Base-by-base conservation (phyloP, 2,113 vertebrate genomes). In the Pteruthius melanotis region DNA sequence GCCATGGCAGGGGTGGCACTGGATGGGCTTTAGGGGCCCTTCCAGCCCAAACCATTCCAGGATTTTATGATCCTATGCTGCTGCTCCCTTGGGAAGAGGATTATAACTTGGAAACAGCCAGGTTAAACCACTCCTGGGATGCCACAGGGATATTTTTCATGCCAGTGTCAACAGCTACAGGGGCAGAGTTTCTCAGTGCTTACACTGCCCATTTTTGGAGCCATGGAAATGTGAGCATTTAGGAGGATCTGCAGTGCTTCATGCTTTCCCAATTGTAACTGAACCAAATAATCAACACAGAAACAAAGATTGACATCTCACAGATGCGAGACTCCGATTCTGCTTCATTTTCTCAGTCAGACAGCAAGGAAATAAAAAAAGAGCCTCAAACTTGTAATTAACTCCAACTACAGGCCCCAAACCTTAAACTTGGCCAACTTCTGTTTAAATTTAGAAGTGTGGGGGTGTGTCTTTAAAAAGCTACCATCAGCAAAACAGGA, bases 271-370 rank as follows among this genome's bases (percentile, higher is more conserved):
- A 56, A 6, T 13, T 39, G 6, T 4, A 80, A 22, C 40, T 39
- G 33, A 92, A 61, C 7, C 17, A 63, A 47, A 24, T 1, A 35
- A 28, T n/a, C 70, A 42, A 23, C 3, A 21, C 20, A 83, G 40
- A 6, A 69, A 72, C 4, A 74, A 42, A 31, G 33, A 66, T 18
- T 50, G 35, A 23, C 4, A 9, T 23, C 61, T 56, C 33, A 10
- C 1, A 52, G 60, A 23, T 2, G 7, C 35, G 44, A 79, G 71
- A 72, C 24, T 15, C 20, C 0, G 0, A 28, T 12, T 47, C 45
- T 30, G 26, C 12, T 21, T 76, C 20, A 27, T 42, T 42, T 69
- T 23, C n/a, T 68, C 17, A 17, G 31, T 39, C 63, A 59, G 10
- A 42, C 2, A 8, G 37, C 40, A 82, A 79, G 28, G 9, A 61